phyloP scores from a whole-genome alignment of 2,113 vertebrate species.

The Rhynchomys soricoides region DNA sequence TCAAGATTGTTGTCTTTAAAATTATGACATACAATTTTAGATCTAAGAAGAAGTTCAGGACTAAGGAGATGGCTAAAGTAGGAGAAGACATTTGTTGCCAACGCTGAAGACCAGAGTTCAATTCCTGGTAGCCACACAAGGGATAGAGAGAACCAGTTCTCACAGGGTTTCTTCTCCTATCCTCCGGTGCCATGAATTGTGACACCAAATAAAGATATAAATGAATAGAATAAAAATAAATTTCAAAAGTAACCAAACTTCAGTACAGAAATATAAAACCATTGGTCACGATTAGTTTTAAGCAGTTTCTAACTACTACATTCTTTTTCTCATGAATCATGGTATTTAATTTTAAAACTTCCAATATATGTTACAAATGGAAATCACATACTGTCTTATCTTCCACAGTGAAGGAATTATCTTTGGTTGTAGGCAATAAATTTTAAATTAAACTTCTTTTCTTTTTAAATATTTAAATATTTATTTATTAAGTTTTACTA shows the following conservation, averaged over 20 bases:
- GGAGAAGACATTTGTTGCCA: not conserved
- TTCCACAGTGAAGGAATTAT: not conserved
- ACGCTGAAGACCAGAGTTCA: not conserved
- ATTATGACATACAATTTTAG: not conserved
- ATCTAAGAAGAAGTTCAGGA: not conserved
- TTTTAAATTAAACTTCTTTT: not conserved
- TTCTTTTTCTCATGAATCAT: not conserved
- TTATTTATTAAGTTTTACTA: not conserved
- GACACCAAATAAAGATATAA: no score
- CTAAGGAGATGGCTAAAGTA: no score
- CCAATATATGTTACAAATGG: not conserved
- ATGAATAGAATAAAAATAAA: not conserved
- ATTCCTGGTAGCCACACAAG: not conserved
- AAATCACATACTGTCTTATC: not conserved
- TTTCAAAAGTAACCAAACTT: no score
- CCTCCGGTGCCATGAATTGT: accelerated
- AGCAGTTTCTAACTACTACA: not conserved
- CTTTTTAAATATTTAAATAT: not conserved
- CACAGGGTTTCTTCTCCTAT: not conserved
- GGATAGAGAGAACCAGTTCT: not conserved
- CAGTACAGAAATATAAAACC: not conserved
- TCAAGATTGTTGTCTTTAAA: conserved; percentile 3
- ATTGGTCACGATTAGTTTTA: not conserved
- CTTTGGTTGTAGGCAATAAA: not conserved
- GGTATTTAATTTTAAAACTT: not conserved